Evolutionary conservation across 2,797 vertebrate species (phyloP), one percentile per base, ranked within the genome.

Genomic region (Myotis myotis): DNA sequence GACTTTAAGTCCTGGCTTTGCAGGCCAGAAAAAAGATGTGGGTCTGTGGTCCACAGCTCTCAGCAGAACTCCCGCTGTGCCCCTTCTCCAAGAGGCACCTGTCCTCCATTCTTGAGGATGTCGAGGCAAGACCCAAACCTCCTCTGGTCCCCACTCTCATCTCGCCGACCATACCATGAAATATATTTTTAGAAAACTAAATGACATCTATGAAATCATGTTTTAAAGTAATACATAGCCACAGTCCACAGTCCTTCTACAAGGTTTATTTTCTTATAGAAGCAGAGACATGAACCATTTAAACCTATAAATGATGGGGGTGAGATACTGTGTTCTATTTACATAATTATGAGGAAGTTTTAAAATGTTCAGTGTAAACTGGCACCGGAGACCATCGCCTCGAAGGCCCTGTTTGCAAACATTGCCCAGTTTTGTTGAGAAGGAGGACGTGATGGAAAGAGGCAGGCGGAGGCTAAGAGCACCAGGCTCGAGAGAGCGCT

Each of bases 1-100:
- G 49, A 94, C 93, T 94, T 95, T 71, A 94, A 95, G 93, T 93
- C 95, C 93, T 9, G 96, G 71, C 41, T 83, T n/a, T 49, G 90
- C 90, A 90, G 68, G 55, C 62, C 76, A 94, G 85, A 84, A 87
- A 94, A 80, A 85, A 87, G 81, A 81, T 5, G 5, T 16, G n/a
- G n/a, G n/a, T 81, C 66, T 72, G 16, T 68, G 62, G 57, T 91
- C 49, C 33, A 6, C 1, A 23, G 47, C 57, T 66, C 81, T 68
- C 12, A 75, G 53, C 28, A 44, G 47, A 74, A 57, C 38, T 66
- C 3, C 33, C 6, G 30, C 41, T 82, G 82, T 60, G 28, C n/a
- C 66, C 41, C 17, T 70, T 28, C 51, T 86, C 89, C 94, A 44
- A 92, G 47, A 90, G 71, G 75, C 9, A 66, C 62, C 53, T 70